These are phyloP conservation scores for Cordilura impudica DNA, from an alignment of 2,888 invertebrate species.

Conservation along the genomic window DNA sequence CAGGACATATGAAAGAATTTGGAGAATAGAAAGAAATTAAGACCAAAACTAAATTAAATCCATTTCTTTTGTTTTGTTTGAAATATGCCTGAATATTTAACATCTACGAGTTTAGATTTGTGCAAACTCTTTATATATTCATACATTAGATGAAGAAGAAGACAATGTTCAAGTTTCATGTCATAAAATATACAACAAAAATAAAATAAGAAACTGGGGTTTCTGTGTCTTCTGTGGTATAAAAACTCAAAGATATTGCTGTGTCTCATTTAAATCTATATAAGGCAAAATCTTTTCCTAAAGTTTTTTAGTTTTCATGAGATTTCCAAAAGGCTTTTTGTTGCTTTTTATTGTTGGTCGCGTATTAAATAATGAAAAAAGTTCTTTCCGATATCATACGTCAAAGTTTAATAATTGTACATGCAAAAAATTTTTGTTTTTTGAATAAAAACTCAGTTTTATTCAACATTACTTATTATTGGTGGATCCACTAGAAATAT, in stretches of 20 bases:
- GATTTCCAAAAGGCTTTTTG: background rate
- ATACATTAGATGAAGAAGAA: background rate
- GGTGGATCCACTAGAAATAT: too few species aligned
- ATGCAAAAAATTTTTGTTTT: too few species aligned
- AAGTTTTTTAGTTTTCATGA: slow-evolving; percentile 9
- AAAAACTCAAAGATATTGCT: background rate
- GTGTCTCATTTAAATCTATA: background rate
- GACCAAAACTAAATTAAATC: slow-evolving; percentile 50
- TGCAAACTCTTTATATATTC: background rate
- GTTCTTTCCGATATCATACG: too few species aligned
- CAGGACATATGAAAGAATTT: slow-evolving; percentile 22
- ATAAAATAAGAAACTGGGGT: slow-evolving; percentile 4
- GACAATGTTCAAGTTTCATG: slow-evolving; percentile 23
- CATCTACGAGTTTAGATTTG: background rate
- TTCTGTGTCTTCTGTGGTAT: background rate
- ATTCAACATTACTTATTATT: too few species aligned
- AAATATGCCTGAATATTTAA: slow-evolving; percentile 52
- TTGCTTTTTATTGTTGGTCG: too few species aligned
- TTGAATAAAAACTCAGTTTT: too few species aligned
- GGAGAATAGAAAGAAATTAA: slow-evolving; percentile 24
- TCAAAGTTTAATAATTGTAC: too few species aligned
- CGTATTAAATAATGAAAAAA: too few species aligned
- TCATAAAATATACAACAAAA: slow-evolving; percentile 1
- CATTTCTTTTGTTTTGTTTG: slow-evolving; percentile 26
- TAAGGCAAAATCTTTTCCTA: background rate